Evolutionary conservation across 2,113 vertebrate genomes (phyloP), one percentile per base, ranked within the genome.

Genomic region (Hydrolagus affinis): DNA sequence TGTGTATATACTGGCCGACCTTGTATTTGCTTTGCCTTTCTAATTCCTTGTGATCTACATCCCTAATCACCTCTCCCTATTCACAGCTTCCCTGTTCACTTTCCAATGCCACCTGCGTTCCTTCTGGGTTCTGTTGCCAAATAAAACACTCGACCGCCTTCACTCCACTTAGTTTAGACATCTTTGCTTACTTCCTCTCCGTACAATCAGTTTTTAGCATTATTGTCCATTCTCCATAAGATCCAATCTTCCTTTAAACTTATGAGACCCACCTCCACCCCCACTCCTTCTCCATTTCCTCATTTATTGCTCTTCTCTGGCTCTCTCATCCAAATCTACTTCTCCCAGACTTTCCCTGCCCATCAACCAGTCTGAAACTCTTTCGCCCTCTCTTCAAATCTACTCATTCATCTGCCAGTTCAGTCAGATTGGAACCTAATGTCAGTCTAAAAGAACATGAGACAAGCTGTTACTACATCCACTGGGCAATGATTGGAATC

Each of bases 241-340:
- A 19, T 83, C 78, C 64, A 80, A 14, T 68, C 78, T 62, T 83
- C 6, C 6, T 68, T 83, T 59, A 8, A 83, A 3, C 28, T 17
- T 19, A 28, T 64, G 78, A 30, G 25, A 66, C n/a, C n/a, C n/a
- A n/a, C n/a, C n/a, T n/a, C n/a, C n/a, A 83, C 30, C 60, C 25
- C 62, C 78, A 66, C n/a, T n/a, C n/a, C n/a, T n/a, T n/a, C n/a
- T 83, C 62, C 62, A 60, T 60, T 15, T n/a, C 23, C 70, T 28
- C 70, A 83, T 30, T 83, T 60, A 83, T 83, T 83, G 62, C 60
- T 25, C 30, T 8, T 83, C 62, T 28, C 60, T 66, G 66, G 15
- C 62, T 83, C 44, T 66, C 25, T 66, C 78, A 62, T 64, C 66
- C 78, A 83, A 66, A 83, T 83, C 78, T 60, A 83, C 78, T 83